A percentile compares a stretch with the other conserved stretches of the same genome.
Evolutionary conservation across 92 coral and sea anemone genomes (phyloP).

Genomic region (Virgularia gustaviana): DNA sequence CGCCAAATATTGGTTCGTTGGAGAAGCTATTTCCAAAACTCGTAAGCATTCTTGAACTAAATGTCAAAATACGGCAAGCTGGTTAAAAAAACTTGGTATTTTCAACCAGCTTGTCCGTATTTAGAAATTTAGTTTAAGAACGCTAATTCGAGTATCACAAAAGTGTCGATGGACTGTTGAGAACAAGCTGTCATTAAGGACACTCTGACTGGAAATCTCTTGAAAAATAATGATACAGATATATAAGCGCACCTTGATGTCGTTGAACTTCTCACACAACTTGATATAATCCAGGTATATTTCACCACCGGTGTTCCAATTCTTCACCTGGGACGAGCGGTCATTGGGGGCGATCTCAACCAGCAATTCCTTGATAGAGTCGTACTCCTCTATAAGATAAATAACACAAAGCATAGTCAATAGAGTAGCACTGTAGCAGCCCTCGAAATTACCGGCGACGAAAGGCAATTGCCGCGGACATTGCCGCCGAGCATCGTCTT

Average conservation of each 20-base stretch:
- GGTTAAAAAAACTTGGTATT: too few relatives aligned
- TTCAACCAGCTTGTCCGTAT: too few relatives aligned
- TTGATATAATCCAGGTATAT: conserved; percentile 45
- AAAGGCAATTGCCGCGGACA: not conserved
- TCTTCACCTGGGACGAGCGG: conserved; percentile 68
- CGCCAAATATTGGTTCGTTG: too few relatives aligned
- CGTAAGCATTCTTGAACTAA: too few relatives aligned
- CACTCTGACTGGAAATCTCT: not conserved
- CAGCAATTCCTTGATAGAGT: conserved; percentile 61
- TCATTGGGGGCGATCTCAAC: conserved; percentile 76
- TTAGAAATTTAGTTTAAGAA: too few relatives aligned
- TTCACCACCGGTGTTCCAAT: conserved; percentile 96
- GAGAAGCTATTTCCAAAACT: too few relatives aligned
- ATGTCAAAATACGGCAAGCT: too few relatives aligned
- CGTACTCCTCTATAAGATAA: conserved; percentile 72
- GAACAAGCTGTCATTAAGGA: too few relatives aligned
- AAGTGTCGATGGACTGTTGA: not conserved
- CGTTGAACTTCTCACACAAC: conserved; percentile 29
- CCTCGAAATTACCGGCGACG: too few relatives aligned
- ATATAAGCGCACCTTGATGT: conserved; percentile 12
- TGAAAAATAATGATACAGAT: not conserved
- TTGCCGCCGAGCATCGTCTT: too few relatives aligned
- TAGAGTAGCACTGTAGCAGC: not conserved
- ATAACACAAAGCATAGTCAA: not conserved
- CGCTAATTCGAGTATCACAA: too few relatives aligned